Evolutionary conservation across 2,888 invertebrate genomes (phyloP), one percentile per base, ranked within the genome.

Genomic region (Drosophila koepferae): DNA sequence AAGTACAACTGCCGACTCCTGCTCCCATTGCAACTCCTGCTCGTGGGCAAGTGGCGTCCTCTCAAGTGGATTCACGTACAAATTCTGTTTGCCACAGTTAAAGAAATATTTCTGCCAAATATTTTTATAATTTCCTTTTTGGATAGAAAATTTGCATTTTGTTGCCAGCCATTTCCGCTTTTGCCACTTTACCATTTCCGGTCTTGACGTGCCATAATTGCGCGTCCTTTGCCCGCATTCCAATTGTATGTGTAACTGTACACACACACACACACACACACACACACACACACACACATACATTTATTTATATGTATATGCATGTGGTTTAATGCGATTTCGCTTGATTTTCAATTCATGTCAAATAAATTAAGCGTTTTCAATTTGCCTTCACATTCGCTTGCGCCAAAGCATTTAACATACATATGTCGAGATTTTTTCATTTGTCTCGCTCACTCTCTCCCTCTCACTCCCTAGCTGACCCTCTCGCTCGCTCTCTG

Each of bases 111-210:
- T 76, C 49, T 40, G 28, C 40, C 55, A 55, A 55, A 55, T 55
- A 55, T 55, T 55, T 55, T 55, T 55, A 55, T 55, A 55, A 41
- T 55, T 55, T 55, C 23, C 40, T 55, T 82, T 79, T 79, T 76
- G 62, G 59, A 66, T 65, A 74, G 55, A 80, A 80, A 80, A 84
- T 84, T 85, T 84, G 72, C 85, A 84, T 87, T 74, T 81, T 67
- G 40, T 41, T 55, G 70, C 58, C 71, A 73, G 82, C 70, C 79
- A 84, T 80, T 86, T 80, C 84, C 85, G 87, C 67, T 81, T 81
- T 80, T 87, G 80, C 78, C 84, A 87, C 78, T 87, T 85, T 80
- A 75, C 78, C 80, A 76, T 82, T 87, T 84, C 87, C 80, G 87
- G 71, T 72, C 64, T 61, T 87, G 82, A 87, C 80, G 71, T 75